Percentiles rank a stretch among this genome's conserved stretches.
Evolutionary conservation across 1,140 invertebrate species (phyloP).

Genomic region (Portunus trituberculatus): DNA sequence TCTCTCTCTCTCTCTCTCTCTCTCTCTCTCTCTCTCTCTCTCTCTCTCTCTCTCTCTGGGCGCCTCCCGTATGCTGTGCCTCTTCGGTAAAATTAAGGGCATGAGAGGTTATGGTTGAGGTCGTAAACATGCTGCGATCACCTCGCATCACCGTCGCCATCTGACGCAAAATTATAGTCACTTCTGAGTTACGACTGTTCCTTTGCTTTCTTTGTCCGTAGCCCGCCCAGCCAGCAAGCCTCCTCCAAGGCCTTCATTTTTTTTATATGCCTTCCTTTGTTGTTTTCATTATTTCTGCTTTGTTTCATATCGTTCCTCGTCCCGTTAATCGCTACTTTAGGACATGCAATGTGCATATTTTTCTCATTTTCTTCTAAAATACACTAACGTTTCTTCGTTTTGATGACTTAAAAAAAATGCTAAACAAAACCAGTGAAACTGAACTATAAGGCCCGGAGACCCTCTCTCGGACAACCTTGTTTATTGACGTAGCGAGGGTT

Average conservation of each 20-base stretch:
- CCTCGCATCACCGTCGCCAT: constrained; percentile 70
- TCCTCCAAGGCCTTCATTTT: not conserved
- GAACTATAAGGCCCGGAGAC: not conserved
- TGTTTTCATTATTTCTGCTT: not conserved
- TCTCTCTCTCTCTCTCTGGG: not conserved
- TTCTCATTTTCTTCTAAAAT: no score
- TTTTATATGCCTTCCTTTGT: not conserved
- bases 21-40: not conserved
- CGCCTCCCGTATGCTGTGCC: not conserved
- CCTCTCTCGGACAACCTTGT: not conserved
- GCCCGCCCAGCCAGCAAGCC: not conserved
- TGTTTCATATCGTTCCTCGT: not conserved
- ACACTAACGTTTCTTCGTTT: not conserved
- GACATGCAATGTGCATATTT: no score
- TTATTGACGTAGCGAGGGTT: constrained; percentile 43
- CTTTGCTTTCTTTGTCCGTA: constrained; percentile 66
- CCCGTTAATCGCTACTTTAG: no score
- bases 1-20: constrained; percentile 15
- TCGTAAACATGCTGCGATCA: constrained; percentile 66
- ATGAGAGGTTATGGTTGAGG: constrained; percentile 26
- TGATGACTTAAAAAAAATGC: not conserved
- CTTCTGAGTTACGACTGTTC: constrained; percentile 46
- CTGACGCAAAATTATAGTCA: constrained; percentile 74
- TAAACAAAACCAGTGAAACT: not conserved
- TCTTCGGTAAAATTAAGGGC: constrained; percentile 45